Conservation (phyloP, 2,797 vertebrate species). For the Pelobates cultripes region DNA sequence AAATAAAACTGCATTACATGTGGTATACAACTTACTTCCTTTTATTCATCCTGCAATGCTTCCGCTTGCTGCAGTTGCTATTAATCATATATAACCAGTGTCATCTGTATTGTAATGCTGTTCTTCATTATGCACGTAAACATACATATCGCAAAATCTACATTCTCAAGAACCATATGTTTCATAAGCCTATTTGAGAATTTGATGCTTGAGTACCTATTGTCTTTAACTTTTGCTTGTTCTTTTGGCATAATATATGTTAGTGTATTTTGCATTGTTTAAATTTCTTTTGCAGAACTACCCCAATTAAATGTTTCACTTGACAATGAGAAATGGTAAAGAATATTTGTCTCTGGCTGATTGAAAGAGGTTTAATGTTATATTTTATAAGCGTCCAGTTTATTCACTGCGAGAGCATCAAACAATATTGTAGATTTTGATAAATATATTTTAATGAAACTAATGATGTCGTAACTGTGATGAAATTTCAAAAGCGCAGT, state of each 20-base stretch:
- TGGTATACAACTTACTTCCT: constrained; percentile 26
- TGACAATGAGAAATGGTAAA: no score
- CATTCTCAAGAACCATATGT: constrained; percentile 11
- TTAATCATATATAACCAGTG: constrained; percentile 33
- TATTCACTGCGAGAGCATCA: no score
- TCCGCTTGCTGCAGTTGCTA: constrained; percentile 33
- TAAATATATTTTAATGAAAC: no score
- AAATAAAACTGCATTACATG: background rate
- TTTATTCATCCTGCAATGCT: constrained; percentile 30
- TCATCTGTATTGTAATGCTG: constrained; percentile 21
- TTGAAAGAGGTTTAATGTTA: no score
- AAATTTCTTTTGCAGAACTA: no score
- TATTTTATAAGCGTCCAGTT: no score
- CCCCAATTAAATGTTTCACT: no score
- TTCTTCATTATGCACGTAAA: constrained; percentile 30
- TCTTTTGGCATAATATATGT: no score
- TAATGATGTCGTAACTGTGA: no score
- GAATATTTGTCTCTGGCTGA: no score
- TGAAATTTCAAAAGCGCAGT: no score
- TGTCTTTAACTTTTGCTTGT: constrained; percentile 9
- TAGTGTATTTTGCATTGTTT: background rate
- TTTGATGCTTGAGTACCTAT: background rate
- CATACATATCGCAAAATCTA: constrained; percentile 41
- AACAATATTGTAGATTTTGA: no score
- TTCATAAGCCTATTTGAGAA: background rate